Conservation (phyloP, 1,140 invertebrate genomes). For the Bathynomus jamesi region DNA sequence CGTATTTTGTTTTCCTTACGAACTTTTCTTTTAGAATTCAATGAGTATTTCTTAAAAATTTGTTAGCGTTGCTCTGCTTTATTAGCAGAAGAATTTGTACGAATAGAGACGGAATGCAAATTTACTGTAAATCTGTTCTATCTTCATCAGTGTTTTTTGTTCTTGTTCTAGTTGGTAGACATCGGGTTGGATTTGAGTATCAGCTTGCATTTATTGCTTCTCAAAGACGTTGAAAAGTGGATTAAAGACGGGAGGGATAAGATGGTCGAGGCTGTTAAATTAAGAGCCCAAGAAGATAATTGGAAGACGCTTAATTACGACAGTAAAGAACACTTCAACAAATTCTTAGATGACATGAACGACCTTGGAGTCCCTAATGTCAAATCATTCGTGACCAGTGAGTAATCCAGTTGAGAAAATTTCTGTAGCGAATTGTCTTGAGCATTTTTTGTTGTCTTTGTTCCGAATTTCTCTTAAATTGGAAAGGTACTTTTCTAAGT, state of each 20-base stretch:
- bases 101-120: too few relatives aligned
- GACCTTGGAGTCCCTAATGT: slow-evolving; percentile 50
- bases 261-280: slow-evolving; percentile 62
- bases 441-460: too few relatives aligned
- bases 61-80: too few relatives aligned
- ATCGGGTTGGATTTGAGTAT: slow-evolving; percentile 75
- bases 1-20: too few relatives aligned
- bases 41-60: too few relatives aligned
- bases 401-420: slow-evolving; percentile 15
- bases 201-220: slow-evolving; percentile 63
- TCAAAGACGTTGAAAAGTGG: slow-evolving; percentile 49
- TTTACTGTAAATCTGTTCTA: too few relatives aligned
- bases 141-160: too few relatives aligned
- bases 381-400: slow-evolving; percentile 51
- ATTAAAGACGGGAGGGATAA: slow-evolving; percentile 64
- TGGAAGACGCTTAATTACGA: slow-evolving; percentile 63
- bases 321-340: slow-evolving; percentile 48
- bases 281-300: slow-evolving; percentile 59
- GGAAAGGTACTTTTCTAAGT: too few relatives aligned
- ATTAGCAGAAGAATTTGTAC: too few relatives aligned
- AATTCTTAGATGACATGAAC: slow-evolving; percentile 52
- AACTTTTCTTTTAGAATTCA: too few relatives aligned
- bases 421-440: too few relatives aligned
- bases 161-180: slow-evolving; percentile 31
- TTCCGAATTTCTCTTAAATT: too few relatives aligned